These are phyloP conservation scores for Diadema setosum DNA, from an alignment of 35 echinoderm and acorn worm genomes.

Conservation along the genomic window DNA sequence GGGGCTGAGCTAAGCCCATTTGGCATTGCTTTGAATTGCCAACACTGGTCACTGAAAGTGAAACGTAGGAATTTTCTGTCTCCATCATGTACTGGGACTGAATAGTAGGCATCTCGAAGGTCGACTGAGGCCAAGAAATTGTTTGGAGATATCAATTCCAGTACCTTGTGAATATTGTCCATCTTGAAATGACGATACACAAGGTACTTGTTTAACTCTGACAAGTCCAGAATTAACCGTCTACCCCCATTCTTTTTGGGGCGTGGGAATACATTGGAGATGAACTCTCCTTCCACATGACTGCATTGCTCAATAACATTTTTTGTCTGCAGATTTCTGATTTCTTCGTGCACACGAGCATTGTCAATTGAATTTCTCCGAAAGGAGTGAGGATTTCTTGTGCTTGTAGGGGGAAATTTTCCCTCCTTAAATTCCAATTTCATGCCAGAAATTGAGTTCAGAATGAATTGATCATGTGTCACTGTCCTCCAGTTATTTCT, in stretches of 20 bases:
- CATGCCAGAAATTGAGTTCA: not conserved
- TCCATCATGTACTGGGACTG: not conserved
- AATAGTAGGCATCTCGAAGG: slow-evolving; percentile 53
- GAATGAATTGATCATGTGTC: not conserved
- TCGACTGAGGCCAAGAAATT: slow-evolving; percentile 31
- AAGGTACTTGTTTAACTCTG: slow-evolving; percentile 20
- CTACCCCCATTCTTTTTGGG: slow-evolving; percentile 43
- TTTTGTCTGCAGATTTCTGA: not conserved
- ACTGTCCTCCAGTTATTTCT: not conserved
- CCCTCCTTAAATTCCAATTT: slow-evolving; percentile 33
- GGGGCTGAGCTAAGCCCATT: slow-evolving; percentile 27
- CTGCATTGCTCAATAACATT: slow-evolving; percentile 7
- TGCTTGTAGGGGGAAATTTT: not conserved
- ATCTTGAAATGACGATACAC: slow-evolving; percentile 49
- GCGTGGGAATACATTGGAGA: slow-evolving; percentile 40
- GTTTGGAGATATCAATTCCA: slow-evolving; percentile 2
- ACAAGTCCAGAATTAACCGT: slow-evolving; percentile 12
- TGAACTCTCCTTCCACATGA: slow-evolving; percentile 10
- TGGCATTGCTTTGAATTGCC: slow-evolving; percentile 20
- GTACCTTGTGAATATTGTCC: not conserved
- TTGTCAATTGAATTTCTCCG: not conserved
- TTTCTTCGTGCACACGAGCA: not conserved
- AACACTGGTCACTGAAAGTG: not conserved
- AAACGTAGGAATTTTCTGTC: slow-evolving; percentile 19
- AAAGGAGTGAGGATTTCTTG: not conserved